Evolutionary conservation across 1,140 invertebrate species (phyloP), one percentile per base, ranked within the genome.

Genomic region (Dendrolimus kikuchii): DNA sequence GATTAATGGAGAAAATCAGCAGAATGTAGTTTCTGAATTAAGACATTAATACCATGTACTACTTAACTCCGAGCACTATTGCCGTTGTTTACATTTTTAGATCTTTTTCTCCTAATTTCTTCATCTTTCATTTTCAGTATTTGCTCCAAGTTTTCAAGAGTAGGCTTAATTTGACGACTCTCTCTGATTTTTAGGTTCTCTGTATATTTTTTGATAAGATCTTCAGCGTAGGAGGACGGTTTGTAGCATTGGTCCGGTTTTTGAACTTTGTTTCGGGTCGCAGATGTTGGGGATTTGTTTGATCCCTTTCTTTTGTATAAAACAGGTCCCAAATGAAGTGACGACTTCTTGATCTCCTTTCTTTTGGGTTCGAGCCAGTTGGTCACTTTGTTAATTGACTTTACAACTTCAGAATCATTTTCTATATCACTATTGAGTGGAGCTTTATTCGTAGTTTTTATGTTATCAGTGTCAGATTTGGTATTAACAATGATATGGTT

Each of bases 371-470:
- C 50, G 0, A 82, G 53, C 79, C 79, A 82, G 6, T 60, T 62
- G n/a, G 68, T 62, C 0, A 82, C 79, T 61, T 79, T 82, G 23
- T 65, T 55, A 9, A 76, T 65, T 0, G 75, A 78, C 37, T 66
- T 49, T 41, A 62, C 55, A 0, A 77, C 48, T 46, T 60, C 55
- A 10, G 63, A 41, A 41, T 63, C 55, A 7, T 46, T 44, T n/a
- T n/a, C 9, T 5, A 38, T 44, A 7, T 7, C 6, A 38, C 38
- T 36, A 5, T 4, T 8, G 5, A n/a, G 5, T 5, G 5, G 6
- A 9, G n/a, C 8, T 44, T 44, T 44, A 8, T 44, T 44, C 5
- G 5, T 5, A n/a, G 23, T 23, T 23, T 23, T 23, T 23, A 23
- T 23, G 23, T 23, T 23, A 23, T 23, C 23, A 3, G 23, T 23